A percentile compares a stretch with the other conserved stretches of the same genome.
Evolutionary conservation across 1,140 invertebrate genomes (phyloP).

Genomic region (Plodia interpunctella): DNA sequence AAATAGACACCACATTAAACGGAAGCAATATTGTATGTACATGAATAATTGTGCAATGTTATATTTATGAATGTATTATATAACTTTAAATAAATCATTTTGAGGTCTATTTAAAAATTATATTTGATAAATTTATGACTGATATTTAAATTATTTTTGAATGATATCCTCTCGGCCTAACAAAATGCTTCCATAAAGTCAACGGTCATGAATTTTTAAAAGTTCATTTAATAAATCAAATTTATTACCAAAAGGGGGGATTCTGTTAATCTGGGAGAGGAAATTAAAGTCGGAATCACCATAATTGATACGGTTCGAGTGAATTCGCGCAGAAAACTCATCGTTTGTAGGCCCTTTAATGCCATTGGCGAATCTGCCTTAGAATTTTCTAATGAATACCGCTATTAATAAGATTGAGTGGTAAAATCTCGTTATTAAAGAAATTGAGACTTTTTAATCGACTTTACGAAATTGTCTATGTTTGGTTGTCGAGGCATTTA

Average conservation of each 20-base stretch:
- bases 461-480: background rate
- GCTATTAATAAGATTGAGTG: slow-evolving; percentile 25
- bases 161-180: too few relatives aligned
- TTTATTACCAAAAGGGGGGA: slow-evolving; percentile 55
- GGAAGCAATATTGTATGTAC: too few relatives aligned
- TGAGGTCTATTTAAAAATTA: too few relatives aligned
- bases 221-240: slow-evolving; percentile 59
- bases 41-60: too few relatives aligned
- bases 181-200: background rate
- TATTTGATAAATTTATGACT: too few relatives aligned
- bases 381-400: slow-evolving; percentile 45
- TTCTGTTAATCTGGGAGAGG: slow-evolving; percentile 64
- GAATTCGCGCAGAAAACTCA: slow-evolving; percentile 68
- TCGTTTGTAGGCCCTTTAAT: slow-evolving; percentile 45
- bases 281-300: slow-evolving; percentile 73
- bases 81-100: too few relatives aligned
- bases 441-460: slow-evolving; percentile 7
- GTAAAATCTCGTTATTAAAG: slow-evolving; percentile 22
- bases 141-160: too few relatives aligned
- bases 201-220: slow-evolving; percentile 23
- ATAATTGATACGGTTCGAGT: slow-evolving; percentile 72
- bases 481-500: too few relatives aligned
- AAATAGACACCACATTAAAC: background rate
- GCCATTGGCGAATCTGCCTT: slow-evolving; percentile 35
- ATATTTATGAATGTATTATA: too few relatives aligned